Evolutionary conservation across 2,113 vertebrate genomes (phyloP).

Genomic region (Eolophus roseicapilla): DNA sequence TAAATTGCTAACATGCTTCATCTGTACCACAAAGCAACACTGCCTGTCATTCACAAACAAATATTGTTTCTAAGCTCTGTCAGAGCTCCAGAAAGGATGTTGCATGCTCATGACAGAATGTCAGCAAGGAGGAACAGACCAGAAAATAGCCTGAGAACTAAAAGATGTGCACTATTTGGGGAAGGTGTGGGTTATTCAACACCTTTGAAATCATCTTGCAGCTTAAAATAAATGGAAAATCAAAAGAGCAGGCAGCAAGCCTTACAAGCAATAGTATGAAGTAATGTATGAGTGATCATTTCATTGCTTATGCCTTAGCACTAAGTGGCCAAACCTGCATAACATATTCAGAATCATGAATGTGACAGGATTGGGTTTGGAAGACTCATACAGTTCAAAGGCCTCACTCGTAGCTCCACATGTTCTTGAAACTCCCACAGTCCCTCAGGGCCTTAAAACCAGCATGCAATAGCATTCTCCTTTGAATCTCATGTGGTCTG

Average conservation of each 20-base stretch:
- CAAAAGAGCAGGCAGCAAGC: not conserved
- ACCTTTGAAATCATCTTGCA: not conserved
- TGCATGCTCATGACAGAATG: not conserved
- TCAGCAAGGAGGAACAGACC: not conserved
- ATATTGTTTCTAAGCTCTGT: not conserved
- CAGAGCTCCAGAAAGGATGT: not conserved
- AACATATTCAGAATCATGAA: not conserved
- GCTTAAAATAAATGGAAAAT: conserved; percentile 25
- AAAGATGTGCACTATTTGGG: not conserved
- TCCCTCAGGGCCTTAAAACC: conserved; percentile 42
- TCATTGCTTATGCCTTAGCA: not conserved
- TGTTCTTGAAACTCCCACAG: not conserved
- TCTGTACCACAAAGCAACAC: not conserved
- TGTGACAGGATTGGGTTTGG: not conserved
- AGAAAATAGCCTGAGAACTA: not conserved
- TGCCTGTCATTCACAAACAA: not conserved
- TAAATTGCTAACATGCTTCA: not conserved
- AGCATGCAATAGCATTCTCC: not conserved
- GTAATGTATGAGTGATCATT: not conserved
- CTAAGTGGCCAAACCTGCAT: conserved; percentile 45
- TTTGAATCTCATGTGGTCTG: not conserved
- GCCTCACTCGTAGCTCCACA: not conserved
- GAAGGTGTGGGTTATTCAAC: not conserved
- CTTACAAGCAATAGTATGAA: not conserved
- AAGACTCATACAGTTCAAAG: conserved; percentile 1